Evolutionary conservation across 2,113 vertebrate species (phyloP).

Genomic region (Solea senegalensis): DNA sequence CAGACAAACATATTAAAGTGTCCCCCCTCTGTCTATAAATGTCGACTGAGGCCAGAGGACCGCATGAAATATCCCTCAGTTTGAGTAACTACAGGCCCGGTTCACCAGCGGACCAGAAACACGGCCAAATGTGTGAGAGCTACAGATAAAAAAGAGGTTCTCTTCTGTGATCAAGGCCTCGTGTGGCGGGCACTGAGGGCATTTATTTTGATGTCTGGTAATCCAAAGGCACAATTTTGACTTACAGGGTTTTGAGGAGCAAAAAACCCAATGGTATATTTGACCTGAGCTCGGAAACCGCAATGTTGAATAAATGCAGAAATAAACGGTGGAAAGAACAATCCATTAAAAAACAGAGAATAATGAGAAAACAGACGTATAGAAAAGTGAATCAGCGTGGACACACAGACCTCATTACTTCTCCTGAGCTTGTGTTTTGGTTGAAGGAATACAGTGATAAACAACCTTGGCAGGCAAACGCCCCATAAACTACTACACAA

Average conservation of each 20-base stretch:
- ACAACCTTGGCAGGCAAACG: slow-evolving; percentile 52
- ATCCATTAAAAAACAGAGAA: slow-evolving; percentile 53
- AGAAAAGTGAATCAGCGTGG: slow-evolving; percentile 31
- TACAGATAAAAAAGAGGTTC: slow-evolving; percentile 73
- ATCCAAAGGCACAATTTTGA: slow-evolving; percentile 78
- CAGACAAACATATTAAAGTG: slow-evolving; percentile 73
- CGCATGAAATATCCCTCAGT: slow-evolving; percentile 61
- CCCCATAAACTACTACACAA: slow-evolving; percentile 65
- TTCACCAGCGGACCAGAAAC: slow-evolving; percentile 77
- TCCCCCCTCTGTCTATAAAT: slow-evolving; percentile 76
- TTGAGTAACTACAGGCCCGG: slow-evolving; percentile 75
- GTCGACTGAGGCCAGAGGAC: slow-evolving; percentile 58
- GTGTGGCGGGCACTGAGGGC: slow-evolving; percentile 69
- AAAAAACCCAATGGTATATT: slow-evolving; percentile 60
- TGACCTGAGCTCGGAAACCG: slow-evolving; percentile 63
- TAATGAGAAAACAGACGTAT: slow-evolving; percentile 47
- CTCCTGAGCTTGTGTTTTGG: slow-evolving; percentile 22
- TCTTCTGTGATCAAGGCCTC: slow-evolving; percentile 72
- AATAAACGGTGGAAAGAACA: slow-evolving; percentile 57
- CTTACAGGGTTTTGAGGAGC: slow-evolving; percentile 64
- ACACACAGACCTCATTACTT: slow-evolving; percentile 43
- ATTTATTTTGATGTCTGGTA: slow-evolving; percentile 77
- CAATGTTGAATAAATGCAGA: slow-evolving; percentile 54
- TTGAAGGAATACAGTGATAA: slow-evolving; percentile 53
- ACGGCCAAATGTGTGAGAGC: slow-evolving; percentile 77